Conservation (phyloP, 2,888 invertebrate species). For the Phymatocera aterrima region DNA sequence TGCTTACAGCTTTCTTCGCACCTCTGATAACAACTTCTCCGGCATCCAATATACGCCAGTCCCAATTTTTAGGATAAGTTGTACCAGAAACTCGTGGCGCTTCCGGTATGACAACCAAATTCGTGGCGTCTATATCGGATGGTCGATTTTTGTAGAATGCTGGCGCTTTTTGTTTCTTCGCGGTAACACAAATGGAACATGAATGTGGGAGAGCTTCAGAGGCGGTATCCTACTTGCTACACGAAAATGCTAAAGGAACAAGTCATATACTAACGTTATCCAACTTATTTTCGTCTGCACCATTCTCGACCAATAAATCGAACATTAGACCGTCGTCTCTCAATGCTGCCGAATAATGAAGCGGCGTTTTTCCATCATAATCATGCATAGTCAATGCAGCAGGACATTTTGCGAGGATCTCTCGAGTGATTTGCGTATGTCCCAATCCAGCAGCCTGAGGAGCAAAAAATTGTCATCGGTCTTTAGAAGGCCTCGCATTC, state of each 20-base stretch:
- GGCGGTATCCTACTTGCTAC: too few relatives aligned
- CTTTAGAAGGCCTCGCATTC: neutral
- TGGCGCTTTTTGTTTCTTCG: conserved; percentile 91
- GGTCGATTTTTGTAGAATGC: conserved; percentile 86
- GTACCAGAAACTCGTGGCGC: conserved; percentile 88
- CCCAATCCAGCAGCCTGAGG: conserved; percentile 89
- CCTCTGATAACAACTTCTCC: conserved; percentile 73
- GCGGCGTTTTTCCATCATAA: conserved; percentile 89
- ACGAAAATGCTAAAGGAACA: neutral
- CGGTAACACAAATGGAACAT: too few relatives aligned
- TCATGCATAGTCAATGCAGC: conserved; percentile 84
- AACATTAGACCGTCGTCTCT: conserved; percentile 88
- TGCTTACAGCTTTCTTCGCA: conserved; percentile 75
- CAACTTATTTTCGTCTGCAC: conserved; percentile 88
- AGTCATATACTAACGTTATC: conserved; percentile 84
- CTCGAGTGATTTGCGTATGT: conserved; percentile 84
- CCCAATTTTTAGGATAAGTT: conserved; percentile 83
- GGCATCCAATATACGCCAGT: conserved; percentile 82
- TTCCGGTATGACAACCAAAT: conserved; percentile 85
- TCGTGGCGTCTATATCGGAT: conserved; percentile 85
- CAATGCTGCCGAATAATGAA: conserved; percentile 91
- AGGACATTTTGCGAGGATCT: conserved; percentile 83
- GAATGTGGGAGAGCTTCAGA: neutral
- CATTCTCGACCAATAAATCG: conserved; percentile 86
- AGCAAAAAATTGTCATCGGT: conserved; percentile 5